phyloP scores from a whole-genome alignment of 92 coral and sea anemone genomes.

The Anthopleura xanthogrammica region DNA sequence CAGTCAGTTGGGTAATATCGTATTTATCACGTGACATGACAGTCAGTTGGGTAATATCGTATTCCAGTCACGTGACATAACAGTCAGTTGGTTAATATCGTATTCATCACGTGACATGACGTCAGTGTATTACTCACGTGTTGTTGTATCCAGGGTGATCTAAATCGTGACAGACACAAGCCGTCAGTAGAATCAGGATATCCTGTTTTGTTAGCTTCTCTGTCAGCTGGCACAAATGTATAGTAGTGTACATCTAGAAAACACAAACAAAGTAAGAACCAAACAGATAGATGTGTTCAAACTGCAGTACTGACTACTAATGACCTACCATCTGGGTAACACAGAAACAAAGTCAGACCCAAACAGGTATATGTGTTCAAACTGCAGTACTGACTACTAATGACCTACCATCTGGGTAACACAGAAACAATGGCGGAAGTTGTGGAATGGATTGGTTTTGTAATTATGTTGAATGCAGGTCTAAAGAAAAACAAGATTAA shows the following conservation, averaged over 20 bases:
- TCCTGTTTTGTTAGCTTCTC: slow-evolving; percentile 59
- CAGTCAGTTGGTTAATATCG: too few species aligned
- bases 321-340: slow-evolving; percentile 74
- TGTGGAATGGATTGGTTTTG: slow-evolving; percentile 72
- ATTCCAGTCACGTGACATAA: too few species aligned
- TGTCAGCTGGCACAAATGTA: slow-evolving; percentile 55
- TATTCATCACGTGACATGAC: too few species aligned
- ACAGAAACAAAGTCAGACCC: slow-evolving; percentile 47
- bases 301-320: too few species aligned
- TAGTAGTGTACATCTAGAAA: slow-evolving; percentile 62
- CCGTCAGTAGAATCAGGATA: slow-evolving; percentile 65
- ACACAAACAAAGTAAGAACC: background rate
- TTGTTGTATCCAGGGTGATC: slow-evolving; percentile 87
- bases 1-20: too few species aligned
- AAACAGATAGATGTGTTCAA: too few species aligned
- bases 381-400: background rate
- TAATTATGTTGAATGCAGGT: slow-evolving; percentile 69
- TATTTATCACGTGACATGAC: too few species aligned
- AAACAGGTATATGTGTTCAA: too few species aligned
- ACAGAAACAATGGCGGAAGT: slow-evolving; percentile 80
- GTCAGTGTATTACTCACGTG: slow-evolving; percentile 44
- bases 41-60: too few species aligned
- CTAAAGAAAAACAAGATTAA: slow-evolving; percentile 21
- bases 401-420: slow-evolving; percentile 74
- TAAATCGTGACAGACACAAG: slow-evolving; percentile 74